Evolutionary conservation across 2,113 vertebrate genomes (phyloP), one percentile per base, ranked within the genome.

Genomic region (Silurus asotus): DNA sequence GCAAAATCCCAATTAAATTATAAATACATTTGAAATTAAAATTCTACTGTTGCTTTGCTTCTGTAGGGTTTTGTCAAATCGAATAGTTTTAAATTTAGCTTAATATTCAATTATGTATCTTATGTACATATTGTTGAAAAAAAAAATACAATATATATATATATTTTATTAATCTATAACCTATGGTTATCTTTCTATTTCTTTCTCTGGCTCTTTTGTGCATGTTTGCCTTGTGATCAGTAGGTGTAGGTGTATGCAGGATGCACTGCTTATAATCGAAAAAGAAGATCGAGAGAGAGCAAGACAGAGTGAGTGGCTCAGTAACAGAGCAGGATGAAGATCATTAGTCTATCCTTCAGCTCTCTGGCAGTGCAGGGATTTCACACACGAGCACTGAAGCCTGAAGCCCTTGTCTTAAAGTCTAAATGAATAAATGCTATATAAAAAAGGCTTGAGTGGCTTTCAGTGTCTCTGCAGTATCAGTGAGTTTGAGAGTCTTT

Each of bases 391-490:
- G 91, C 92, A 92, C 93, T 92, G 93, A 93, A 92, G 92, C 91
- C 92, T 89, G 90, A 92, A 94, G 93, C 92, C 90, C 93, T 93
- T 92, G 92, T 93, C 93, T 94, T 93, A 92, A 94, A 92, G 92
- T 93, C 93, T 92, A 92, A 93, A 92, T 93, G 93, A 93, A 93
- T 92, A 92, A 93, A 92, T 93, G 92, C 92, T 92, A 92, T 94
- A 91, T 45, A 92, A 88, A 90, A 82, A 89, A 89, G 89, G 93
- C 92, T 92, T 93, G 94, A 90, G 92, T 92, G 88, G 91, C 85
- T 89, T 86, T 88, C 91, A 58, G 76, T 84, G 19, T 82, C 51
- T 76, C 80, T 83, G 62, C 84, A 74, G 74, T 90, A 89, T 92
- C 92, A 92, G 92, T 91, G 86, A 45, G 80, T 77, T 77, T 87